Conservation (phyloP, 1,140 invertebrate species). For the Drosophila setifemur region DNA sequence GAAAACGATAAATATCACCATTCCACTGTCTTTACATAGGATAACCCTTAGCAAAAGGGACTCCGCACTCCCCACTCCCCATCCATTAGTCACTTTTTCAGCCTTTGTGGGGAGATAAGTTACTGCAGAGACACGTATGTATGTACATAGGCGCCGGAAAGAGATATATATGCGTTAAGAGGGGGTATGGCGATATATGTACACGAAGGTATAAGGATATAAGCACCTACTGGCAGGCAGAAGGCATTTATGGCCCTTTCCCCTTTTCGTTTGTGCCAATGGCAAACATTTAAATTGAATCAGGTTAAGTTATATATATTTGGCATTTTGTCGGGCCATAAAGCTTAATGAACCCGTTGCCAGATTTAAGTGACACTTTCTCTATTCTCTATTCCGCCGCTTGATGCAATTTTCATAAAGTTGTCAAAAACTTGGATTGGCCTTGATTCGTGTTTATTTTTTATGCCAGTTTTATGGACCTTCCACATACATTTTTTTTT, state of each 20-base stretch:
- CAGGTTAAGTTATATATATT: constrained; percentile 36
- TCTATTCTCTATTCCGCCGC: constrained; percentile 3
- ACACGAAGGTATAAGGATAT: no score
- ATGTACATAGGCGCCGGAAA: no score
- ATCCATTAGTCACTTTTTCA: no score
- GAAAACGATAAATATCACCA: no score
- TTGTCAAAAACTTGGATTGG: constrained; percentile 18
- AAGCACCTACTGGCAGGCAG: constrained; percentile 33
- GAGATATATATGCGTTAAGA: no score
- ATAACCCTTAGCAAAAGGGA: no score
- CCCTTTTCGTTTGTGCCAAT: constrained; percentile 19
- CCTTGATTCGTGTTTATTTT: constrained; percentile 21
- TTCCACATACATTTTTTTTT: not conserved
- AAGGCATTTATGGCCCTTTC: constrained; percentile 36
- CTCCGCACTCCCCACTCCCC: no score
- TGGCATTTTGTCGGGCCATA: no score
- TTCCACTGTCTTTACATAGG: no score
- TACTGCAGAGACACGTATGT: no score
- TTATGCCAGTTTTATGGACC: constrained; percentile 13
- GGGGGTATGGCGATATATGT: no score
- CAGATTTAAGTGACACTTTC: constrained; percentile 15
- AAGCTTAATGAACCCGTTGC: constrained; percentile 12
- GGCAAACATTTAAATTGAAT: constrained; percentile 62
- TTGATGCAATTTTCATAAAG: constrained; percentile 31
- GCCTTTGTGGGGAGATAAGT: no score